Percentiles rank a stretch among this genome's conserved stretches.
Evolutionary conservation across 2,888 invertebrate species (phyloP).

Genomic region (Formica aserva): DNA sequence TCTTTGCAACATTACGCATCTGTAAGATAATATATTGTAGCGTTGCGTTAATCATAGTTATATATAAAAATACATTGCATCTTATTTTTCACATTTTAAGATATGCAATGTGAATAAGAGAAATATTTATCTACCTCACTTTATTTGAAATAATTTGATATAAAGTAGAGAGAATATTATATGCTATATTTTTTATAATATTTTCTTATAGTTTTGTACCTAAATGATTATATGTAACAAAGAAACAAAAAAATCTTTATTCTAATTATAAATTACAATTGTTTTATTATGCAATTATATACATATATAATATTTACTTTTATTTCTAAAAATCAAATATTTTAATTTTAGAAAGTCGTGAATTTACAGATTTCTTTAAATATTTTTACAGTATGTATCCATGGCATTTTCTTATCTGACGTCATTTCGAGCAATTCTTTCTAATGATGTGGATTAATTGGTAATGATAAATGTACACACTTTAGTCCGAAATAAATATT

Average conservation of each 20-base stretch:
- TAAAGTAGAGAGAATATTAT: too few species aligned
- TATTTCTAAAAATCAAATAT: neutral
- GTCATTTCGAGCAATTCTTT: conserved; percentile 25
- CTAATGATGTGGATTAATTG: neutral
- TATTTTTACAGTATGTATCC: conserved; percentile 16
- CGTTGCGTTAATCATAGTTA: neutral
- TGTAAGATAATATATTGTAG: conserved; percentile 45
- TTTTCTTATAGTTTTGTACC: too few species aligned
- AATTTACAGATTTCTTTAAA: neutral
- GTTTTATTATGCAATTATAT: neutral
- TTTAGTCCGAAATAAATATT: neutral
- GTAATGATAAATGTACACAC: neutral
- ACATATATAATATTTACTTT: neutral
- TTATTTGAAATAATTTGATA: too few species aligned
- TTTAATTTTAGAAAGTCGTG: neutral
- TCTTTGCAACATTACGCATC: conserved; percentile 70
- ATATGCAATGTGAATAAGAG: too few species aligned
- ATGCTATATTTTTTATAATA: too few species aligned
- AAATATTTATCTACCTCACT: too few species aligned
- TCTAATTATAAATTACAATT: too few species aligned
- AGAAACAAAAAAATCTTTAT: too few species aligned
- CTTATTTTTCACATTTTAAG: too few species aligned
- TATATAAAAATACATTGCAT: neutral
- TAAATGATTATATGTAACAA: too few species aligned
- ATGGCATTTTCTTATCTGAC: conserved; percentile 26